Conservation (phyloP, 2,797 vertebrate species). For the Sphenopsis melanotis region DNA sequence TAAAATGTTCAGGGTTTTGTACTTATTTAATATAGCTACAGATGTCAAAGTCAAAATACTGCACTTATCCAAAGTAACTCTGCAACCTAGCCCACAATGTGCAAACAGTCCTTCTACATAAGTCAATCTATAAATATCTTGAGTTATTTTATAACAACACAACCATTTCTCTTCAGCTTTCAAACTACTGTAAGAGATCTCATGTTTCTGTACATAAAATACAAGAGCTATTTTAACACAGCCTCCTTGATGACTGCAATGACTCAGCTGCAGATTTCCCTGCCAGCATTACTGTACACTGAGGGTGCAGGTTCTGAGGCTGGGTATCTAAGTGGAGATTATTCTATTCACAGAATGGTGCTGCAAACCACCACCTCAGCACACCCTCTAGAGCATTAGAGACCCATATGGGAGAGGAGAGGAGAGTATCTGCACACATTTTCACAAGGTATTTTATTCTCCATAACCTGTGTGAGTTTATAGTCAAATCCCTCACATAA, state of each 20-base stretch:
- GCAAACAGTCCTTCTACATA: not conserved
- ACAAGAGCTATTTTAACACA: not conserved
- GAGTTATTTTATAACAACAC: not conserved
- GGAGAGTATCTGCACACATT: not conserved
- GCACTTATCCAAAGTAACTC: not conserved
- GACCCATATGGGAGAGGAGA: not conserved
- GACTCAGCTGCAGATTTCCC: not conserved
- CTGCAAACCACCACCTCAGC: not conserved
- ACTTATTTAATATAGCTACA: not conserved
- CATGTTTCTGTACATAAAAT: not conserved
- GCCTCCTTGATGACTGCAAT: not conserved
- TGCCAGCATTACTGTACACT: not conserved
- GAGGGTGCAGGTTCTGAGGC: not conserved
- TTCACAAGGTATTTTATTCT: not conserved
- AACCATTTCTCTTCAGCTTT: not conserved
- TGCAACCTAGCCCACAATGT: not conserved
- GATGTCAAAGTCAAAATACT: not conserved
- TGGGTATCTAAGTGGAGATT: not conserved
- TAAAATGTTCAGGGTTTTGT: not conserved
- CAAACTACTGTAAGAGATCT: not conserved
- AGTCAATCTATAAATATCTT: not conserved
- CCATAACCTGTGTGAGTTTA: not conserved
- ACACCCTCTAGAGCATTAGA: not conserved
- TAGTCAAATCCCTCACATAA: not conserved
- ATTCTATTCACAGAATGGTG: not conserved